Conservation (phyloP, 2,797 vertebrate species). For the Propithecus perrieri region DNA sequence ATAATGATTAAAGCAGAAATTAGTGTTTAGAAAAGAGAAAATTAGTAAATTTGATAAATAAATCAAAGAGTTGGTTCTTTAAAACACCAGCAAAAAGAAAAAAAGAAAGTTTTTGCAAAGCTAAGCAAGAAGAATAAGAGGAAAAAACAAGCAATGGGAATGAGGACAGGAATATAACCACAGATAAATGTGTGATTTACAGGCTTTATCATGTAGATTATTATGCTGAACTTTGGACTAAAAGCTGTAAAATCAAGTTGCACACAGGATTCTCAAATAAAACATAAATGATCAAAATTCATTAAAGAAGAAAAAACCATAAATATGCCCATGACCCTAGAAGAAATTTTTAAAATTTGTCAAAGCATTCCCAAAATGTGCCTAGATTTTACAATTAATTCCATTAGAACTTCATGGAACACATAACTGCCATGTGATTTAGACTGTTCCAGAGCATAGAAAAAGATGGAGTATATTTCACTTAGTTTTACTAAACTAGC, state of each 20-base stretch:
- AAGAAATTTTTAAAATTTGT: background rate
- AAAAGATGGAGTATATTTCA: background rate
- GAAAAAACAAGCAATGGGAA: background rate
- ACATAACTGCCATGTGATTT: background rate
- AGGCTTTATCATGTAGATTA: background rate
- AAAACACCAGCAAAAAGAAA: background rate
- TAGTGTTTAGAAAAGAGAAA: constrained; percentile 15
- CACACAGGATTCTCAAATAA: background rate
- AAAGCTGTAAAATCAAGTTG: background rate
- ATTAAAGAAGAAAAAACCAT: background rate
- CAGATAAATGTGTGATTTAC: background rate
- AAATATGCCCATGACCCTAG: background rate
- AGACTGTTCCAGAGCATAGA: background rate
- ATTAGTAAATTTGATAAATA: background rate
- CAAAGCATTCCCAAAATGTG: background rate
- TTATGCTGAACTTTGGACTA: background rate
- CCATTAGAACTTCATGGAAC: background rate
- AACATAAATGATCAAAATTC: background rate
- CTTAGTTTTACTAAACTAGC: background rate
- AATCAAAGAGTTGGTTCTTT: background rate
- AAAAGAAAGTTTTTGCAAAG: background rate
- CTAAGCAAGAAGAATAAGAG: background rate
- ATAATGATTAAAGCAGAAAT: background rate
- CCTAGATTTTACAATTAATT: background rate
- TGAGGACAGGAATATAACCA: background rate